phyloP scores from a whole-genome alignment of 2,113 vertebrate species.

The Cisticola juncidis region DNA sequence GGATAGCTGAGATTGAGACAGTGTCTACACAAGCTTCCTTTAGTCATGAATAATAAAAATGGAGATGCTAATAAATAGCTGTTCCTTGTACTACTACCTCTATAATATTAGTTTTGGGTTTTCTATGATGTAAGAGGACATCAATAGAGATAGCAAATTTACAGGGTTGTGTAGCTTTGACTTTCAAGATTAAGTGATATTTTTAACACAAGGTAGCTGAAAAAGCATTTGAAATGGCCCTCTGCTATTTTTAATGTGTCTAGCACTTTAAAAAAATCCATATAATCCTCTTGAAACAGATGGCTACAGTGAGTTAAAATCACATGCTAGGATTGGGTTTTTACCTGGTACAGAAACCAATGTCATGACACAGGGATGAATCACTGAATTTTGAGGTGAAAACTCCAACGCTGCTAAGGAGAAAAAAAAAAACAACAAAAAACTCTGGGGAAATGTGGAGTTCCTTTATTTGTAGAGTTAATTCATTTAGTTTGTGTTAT shows the following conservation, averaged over 20 bases:
- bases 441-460: background rate
- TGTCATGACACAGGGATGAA: background rate
- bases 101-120: background rate
- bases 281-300: slow-evolving; percentile 65
- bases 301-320: slow-evolving; percentile 54
- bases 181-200: background rate
- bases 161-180: background rate
- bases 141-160: background rate
- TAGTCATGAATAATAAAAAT: background rate
- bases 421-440: background rate
- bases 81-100: background rate
- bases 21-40: background rate
- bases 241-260: slow-evolving; percentile 58
- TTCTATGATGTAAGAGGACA: background rate
- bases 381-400: background rate
- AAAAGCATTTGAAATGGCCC: slow-evolving; percentile 5
- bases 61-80: background rate
- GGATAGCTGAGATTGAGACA: background rate
- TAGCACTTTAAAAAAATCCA: slow-evolving; percentile 39
- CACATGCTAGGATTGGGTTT: background rate
- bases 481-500: background rate
- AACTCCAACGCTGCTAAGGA: background rate
- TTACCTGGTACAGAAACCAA: background rate
- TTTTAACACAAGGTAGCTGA: background rate
- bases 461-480: background rate